phyloP scores from a whole-genome alignment of 1,140 invertebrate genomes.

The Drusus annulatus region DNA sequence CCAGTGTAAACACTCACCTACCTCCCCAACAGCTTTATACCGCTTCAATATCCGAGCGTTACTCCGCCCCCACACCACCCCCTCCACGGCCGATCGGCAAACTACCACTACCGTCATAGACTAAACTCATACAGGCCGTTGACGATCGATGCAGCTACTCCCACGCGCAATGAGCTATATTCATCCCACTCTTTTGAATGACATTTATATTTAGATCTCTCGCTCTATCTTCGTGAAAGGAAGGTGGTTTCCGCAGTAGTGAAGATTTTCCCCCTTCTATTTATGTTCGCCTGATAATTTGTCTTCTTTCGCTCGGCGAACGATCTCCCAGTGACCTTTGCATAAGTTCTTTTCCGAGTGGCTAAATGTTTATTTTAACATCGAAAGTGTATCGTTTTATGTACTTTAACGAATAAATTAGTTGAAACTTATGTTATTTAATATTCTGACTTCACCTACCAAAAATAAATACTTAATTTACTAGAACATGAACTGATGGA shows the following conservation, averaged over 20 bases:
- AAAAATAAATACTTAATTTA: too few relatives aligned
- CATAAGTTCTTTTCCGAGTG: slow-evolving; percentile 5
- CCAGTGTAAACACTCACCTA: too few relatives aligned
- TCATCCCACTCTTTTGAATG: slow-evolving; percentile 36
- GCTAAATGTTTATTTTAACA: too few relatives aligned
- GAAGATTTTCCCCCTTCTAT: slow-evolving; percentile 44
- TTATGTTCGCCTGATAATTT: slow-evolving; percentile 42
- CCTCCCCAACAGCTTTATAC: slow-evolving; percentile 17
- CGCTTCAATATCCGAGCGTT: slow-evolving; percentile 26
- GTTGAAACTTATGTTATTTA: too few relatives aligned
- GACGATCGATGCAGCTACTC: slow-evolving; percentile 58
- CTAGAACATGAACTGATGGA: too few relatives aligned
- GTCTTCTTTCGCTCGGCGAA: slow-evolving; percentile 36
- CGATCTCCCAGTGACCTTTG: slow-evolving; percentile 42
- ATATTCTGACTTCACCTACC: too few relatives aligned
- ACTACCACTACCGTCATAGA: not conserved
- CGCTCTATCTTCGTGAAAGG: slow-evolving; percentile 19
- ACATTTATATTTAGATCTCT: slow-evolving; percentile 11
- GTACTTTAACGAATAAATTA: too few relatives aligned
- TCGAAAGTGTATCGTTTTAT: too few relatives aligned
- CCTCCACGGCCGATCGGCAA: slow-evolving; percentile 3
- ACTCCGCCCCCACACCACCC: slow-evolving; percentile 13
- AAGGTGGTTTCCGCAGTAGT: slow-evolving; percentile 29
- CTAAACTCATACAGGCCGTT: slow-evolving; percentile 39
- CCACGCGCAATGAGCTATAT: slow-evolving; percentile 51